Percentiles rank a stretch among this genome's conserved stretches.
These are phyloP conservation scores for Agrochola circellaris DNA, from an alignment of 2,888 invertebrate genomes.

Conservation along the genomic window DNA sequence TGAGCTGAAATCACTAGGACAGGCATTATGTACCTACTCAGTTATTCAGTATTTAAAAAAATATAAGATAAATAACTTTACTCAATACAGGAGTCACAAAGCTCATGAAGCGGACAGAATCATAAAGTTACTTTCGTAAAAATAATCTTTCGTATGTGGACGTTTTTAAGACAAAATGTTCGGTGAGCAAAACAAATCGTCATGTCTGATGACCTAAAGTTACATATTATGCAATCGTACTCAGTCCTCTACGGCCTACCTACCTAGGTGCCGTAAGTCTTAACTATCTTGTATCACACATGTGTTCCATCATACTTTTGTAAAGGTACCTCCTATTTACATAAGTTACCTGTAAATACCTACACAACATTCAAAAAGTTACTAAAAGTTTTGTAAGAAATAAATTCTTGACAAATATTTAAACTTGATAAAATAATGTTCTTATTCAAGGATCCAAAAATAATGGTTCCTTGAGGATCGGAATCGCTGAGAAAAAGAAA, in stretches of 20 bases:
- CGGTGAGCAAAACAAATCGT: background rate
- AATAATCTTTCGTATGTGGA: background rate
- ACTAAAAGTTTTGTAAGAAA: constrained; percentile 54
- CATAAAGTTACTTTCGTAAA: background rate
- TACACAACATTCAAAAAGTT: constrained; percentile 45
- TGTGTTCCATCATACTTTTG: background rate
- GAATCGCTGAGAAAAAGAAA: constrained; percentile 79
- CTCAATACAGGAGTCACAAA: background rate
- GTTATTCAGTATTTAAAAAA: background rate
- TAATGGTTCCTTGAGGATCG: constrained; percentile 72
- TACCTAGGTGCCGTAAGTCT: constrained; percentile 11
- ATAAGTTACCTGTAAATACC: constrained; percentile 32
- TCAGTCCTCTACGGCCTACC: constrained; percentile 10
- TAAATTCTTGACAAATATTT: constrained; percentile 53
- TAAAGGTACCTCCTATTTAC: constrained; percentile 28
- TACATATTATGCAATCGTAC: background rate
- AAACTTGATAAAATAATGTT: constrained; percentile 63
- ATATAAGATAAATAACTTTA: background rate
- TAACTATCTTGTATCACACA: constrained; percentile 21
- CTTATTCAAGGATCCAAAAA: constrained; percentile 66
- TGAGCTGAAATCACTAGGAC: background rate
- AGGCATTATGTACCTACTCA: background rate
- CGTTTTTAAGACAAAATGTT: background rate
- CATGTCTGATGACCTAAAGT: background rate
- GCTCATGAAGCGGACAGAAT: background rate